phyloP scores from a whole-genome alignment of 2,888 invertebrate species.

The Dyspetes luteomarginatus region DNA sequence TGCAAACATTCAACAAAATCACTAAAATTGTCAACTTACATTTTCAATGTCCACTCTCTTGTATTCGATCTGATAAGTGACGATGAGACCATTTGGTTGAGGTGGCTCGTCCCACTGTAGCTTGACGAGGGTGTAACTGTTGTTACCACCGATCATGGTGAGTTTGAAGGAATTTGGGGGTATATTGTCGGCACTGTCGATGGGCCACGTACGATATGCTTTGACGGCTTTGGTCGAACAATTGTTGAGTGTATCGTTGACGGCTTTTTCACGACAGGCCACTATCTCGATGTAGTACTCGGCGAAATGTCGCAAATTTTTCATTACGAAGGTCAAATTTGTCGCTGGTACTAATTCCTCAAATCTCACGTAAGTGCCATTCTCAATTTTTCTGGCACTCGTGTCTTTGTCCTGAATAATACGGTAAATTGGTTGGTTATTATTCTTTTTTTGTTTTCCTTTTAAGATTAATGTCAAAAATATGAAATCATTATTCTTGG shows the following conservation, averaged over 20 bases:
- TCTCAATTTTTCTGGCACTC: conserved; percentile 66
- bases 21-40: conserved; percentile 82
- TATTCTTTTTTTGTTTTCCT: not conserved
- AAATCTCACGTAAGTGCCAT: conserved; percentile 70
- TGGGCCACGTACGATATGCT: conserved; percentile 84
- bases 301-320: conserved; percentile 90
- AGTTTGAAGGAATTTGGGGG: conserved; percentile 75
- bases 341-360: conserved; percentile 73
- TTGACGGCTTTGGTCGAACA: conserved; percentile 85
- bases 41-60: conserved; percentile 88
- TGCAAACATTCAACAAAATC: not conserved
- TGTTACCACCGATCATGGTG: conserved; percentile 74
- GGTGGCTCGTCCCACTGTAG: conserved; percentile 92
- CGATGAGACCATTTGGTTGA: conserved; percentile 94
- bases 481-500: not conserved
- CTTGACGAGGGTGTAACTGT: conserved; percentile 86
- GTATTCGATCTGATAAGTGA: conserved; percentile 93
- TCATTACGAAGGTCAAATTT: conserved; percentile 84
- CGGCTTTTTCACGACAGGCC: conserved; percentile 89
- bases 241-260: conserved; percentile 81
- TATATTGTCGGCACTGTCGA: conserved; percentile 79
- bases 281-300: conserved; percentile 90
- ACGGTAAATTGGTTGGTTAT: not conserved
- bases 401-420: conserved; percentile 64
- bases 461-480: not conserved